phyloP scores from a whole-genome alignment of 2,113 vertebrate species.

The Corapipo altera region DNA sequence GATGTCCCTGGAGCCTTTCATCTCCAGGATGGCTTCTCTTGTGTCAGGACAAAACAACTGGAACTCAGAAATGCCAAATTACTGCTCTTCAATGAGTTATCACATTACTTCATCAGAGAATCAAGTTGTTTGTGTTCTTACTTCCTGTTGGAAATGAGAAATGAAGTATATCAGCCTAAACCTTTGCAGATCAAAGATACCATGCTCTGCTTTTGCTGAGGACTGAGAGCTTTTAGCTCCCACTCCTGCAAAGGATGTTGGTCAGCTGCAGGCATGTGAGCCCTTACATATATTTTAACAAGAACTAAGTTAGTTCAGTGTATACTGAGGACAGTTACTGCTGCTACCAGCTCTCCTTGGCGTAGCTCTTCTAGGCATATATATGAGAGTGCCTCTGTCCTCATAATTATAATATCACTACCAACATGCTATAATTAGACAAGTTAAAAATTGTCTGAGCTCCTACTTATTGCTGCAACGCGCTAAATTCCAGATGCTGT shows the following conservation, averaged over 20 bases:
- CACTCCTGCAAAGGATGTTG: background rate
- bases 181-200: background rate
- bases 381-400: background rate
- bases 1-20: background rate
- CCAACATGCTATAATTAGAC: constrained; percentile 23
- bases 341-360: background rate
- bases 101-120: background rate
- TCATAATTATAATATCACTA: background rate
- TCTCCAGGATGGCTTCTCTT: background rate
- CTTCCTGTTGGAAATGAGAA: background rate
- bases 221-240: background rate
- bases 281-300: background rate
- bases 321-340: background rate
- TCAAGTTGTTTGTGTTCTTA: background rate
- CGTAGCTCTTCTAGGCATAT: background rate
- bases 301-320: background rate
- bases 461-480: background rate
- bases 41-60: background rate
- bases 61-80: background rate
- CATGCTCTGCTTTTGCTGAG: background rate
- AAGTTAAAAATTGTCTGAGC: constrained; percentile 25
- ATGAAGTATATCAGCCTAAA: background rate
- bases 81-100: background rate
- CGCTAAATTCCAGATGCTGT: background rate
- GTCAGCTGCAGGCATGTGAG: background rate